These are phyloP conservation scores for Pteronotus mesoamericanus DNA, from an alignment of 2,797 vertebrate genomes.

Conservation along the genomic window DNA sequence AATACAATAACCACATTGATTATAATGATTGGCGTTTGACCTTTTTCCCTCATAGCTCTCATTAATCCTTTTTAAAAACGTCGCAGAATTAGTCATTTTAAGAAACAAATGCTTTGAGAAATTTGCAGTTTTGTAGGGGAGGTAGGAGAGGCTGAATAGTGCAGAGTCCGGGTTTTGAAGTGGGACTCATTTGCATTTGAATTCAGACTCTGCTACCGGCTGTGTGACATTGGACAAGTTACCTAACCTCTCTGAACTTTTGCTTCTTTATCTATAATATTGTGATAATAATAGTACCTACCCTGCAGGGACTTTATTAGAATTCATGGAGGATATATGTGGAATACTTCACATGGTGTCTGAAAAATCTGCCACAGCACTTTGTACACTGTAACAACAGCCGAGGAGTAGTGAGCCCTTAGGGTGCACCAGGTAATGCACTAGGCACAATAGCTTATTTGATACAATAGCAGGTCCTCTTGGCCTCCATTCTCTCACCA, in stretches of 20 bases:
- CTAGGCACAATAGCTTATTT: background rate
- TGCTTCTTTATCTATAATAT: background rate
- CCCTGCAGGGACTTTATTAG: background rate
- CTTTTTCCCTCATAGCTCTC: background rate
- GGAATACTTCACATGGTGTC: background rate
- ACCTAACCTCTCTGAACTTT: background rate
- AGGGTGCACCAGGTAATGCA: no score
- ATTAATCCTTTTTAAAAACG: background rate
- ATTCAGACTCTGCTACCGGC: background rate
- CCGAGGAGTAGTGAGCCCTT: background rate
- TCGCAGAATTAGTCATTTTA: background rate
- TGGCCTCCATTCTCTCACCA: no score
- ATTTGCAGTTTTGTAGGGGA: background rate
- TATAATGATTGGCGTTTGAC: background rate
- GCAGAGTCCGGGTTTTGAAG: background rate
- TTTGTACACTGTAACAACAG: background rate
- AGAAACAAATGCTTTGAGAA: background rate
- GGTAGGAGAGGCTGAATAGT: background rate
- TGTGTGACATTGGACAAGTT: background rate
- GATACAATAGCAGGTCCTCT: background rate
- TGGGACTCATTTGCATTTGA: background rate
- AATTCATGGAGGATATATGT: background rate
- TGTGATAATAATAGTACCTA: background rate
- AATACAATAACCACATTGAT: background rate
- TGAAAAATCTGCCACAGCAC: background rate